A percentile compares a stretch with the other conserved stretches of the same genome.
phyloP scores from a whole-genome alignment of 2,113 vertebrate genomes.

The Corythaixoides concolor region DNA sequence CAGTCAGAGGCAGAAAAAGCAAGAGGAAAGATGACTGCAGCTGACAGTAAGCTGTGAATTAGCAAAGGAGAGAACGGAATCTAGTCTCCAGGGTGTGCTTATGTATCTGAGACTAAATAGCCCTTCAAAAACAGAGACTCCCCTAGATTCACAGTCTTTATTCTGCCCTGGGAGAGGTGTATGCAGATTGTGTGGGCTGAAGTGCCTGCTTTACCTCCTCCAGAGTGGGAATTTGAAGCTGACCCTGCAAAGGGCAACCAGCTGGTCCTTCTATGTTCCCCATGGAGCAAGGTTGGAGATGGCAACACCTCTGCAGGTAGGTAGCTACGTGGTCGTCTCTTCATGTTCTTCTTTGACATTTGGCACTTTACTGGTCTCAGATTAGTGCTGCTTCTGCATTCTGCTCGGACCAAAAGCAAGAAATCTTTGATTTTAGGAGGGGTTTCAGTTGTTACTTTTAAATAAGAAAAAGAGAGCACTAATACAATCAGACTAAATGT shows the following conservation, averaged over 20 bases:
- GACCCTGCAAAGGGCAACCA: not conserved
- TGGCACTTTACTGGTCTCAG: not conserved
- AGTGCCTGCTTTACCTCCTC: not conserved
- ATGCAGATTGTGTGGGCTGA: not conserved
- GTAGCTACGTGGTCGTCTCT: not conserved
- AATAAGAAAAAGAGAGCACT: not conserved
- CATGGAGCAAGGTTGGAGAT: rapidly evolving
- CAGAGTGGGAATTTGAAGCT: not conserved
- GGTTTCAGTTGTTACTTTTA: not conserved
- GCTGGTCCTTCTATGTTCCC: not conserved
- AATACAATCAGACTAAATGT: not conserved
- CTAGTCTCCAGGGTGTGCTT: not conserved
- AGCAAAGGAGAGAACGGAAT: not conserved
- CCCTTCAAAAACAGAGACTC: not conserved
- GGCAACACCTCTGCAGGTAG: not conserved
- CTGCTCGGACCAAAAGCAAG: not conserved
- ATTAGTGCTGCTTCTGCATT: not conserved
- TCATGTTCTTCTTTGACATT: not conserved
- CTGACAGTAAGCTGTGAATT: not conserved
- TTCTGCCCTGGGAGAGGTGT: not conserved
- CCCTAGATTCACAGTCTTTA: not conserved
- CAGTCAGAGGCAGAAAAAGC: not conserved
- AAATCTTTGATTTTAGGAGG: not conserved
- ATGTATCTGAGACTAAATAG: not conserved
- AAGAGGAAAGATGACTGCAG: not conserved